Base-by-base conservation (phyloP, 2,888 invertebrate genomes). In the Luffia ferchaultella region DNA sequence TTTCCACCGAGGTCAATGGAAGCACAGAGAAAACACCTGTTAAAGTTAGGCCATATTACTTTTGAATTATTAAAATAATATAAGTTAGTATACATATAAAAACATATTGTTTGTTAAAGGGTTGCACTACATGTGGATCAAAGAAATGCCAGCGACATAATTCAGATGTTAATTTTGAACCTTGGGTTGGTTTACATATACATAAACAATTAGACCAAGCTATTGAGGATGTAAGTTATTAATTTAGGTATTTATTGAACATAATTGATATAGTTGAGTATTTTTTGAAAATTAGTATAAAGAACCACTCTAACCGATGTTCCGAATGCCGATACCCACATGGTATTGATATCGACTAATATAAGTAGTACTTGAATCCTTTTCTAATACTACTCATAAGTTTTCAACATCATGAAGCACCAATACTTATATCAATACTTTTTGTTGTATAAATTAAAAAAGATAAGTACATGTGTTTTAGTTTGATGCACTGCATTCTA, bases 141-240 rank as follows among this genome's bases (percentile, higher is more conserved):
- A 74, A 77, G 43, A 76, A 83, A 43, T 90, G 89, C 63, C 73
- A 73, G 49, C 75, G 89, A 46, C 89, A 89, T 68, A 85, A 86
- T 57, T 66, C 78, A 1, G 69, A 68, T 42, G 62, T 72, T 50
- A 63, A 73, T 20, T 62, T 76, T 20, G 85, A 89, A 60, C 91
- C 92, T 49, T 92, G 91, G 91, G 87, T 85, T 49, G 87, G 88
- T 53, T 70, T 92, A 1, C 78, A 84, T 54, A 82, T 94, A 62
- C 89, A 90, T 52, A 85, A 88, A 64, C 89, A 91, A 62, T 80
- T 94, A 52, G 93, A 94, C 70, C 77, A 85, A 61, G 89, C 93
- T 30, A 79, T 93, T 59, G 90, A 93, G 79, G 88, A 91, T 71
- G 92, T 93, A 73, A 84, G 79, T 75, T 50, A 48, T 48, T 51